These are phyloP conservation scores for Himalopsyche kuldschensis DNA, from an alignment of 2,888 invertebrate genomes.

Conservation along the genomic window DNA sequence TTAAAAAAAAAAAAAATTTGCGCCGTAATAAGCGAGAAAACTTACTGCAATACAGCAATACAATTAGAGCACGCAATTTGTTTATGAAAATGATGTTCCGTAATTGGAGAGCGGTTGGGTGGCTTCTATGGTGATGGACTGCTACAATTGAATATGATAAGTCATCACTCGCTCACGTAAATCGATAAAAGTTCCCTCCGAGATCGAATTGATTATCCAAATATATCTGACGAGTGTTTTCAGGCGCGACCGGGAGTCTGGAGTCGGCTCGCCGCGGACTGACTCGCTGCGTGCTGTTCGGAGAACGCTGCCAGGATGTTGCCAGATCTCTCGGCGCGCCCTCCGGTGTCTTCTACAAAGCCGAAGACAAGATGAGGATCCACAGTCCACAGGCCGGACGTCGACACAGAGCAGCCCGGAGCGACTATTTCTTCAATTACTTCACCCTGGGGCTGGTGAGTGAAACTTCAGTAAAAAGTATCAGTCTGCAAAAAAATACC, in stretches of 20 bases:
- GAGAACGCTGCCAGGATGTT: conserved; percentile 87
- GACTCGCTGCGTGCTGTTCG: conserved; percentile 75
- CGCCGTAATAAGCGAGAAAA: too few species aligned
- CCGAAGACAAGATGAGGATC: conserved; percentile 99
- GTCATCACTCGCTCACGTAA: too few species aligned
- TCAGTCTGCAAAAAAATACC: neutral
- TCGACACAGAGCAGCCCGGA: conserved; percentile 75
- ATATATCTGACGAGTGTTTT: conserved; percentile 22
- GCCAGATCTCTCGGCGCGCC: conserved; percentile 89
- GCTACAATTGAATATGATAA: too few species aligned
- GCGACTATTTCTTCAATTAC: conserved; percentile 99
- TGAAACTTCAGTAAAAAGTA: neutral
- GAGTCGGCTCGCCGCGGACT: conserved; percentile 65
- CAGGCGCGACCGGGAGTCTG: conserved; percentile 64
- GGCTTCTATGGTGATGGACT: too few species aligned
- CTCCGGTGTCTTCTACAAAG: conserved; percentile 91
- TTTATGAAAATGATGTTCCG: too few species aligned
- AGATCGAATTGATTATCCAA: neutral
- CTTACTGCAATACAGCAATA: too few species aligned
- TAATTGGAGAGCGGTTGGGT: too few species aligned
- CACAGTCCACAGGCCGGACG: conserved; percentile 86
- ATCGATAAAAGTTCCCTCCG: neutral
- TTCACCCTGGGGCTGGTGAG: conserved; percentile 90
- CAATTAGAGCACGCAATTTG: too few species aligned
- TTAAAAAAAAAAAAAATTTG: too few species aligned